These are phyloP conservation scores for Calliopsis andreniformis DNA, from an alignment of 1,140 invertebrate species.

Conservation along the genomic window DNA sequence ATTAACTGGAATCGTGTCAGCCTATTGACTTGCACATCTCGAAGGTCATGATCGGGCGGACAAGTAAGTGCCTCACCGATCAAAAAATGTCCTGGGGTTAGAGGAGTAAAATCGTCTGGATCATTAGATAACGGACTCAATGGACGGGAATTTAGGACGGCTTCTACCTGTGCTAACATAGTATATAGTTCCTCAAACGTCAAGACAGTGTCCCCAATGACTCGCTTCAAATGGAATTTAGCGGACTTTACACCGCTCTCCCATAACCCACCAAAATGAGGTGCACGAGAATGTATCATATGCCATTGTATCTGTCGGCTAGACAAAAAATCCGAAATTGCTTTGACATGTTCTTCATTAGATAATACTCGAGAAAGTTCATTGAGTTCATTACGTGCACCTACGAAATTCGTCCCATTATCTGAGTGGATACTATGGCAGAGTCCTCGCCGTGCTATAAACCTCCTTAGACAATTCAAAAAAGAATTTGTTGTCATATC, in stretches of 20 bases:
- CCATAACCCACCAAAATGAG: slow-evolving; percentile 16
- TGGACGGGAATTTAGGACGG: too few species aligned
- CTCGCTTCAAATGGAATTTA: too few species aligned
- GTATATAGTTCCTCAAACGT: too few species aligned
- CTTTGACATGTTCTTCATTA: not conserved
- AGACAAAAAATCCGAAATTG: not conserved
- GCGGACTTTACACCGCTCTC: slow-evolving; percentile 6
- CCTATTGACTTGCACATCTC: too few species aligned
- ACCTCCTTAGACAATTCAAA: not conserved
- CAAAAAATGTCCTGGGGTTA: too few species aligned
- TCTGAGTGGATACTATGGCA: not conserved
- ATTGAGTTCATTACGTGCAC: not conserved
- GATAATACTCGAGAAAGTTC: not conserved
- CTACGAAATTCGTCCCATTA: slow-evolving; percentile 9
- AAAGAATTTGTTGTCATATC: slow-evolving; percentile 1
- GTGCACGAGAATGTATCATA: not conserved
- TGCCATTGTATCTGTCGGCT: not conserved
- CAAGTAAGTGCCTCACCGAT: too few species aligned
- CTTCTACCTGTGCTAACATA: too few species aligned
- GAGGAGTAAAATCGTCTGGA: too few species aligned
- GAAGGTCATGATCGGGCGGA: too few species aligned
- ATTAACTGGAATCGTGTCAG: not conserved
- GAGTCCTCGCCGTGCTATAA: not conserved
- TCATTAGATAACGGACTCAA: too few species aligned
- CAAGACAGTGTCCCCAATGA: too few species aligned